Evolutionary conservation across 2,888 invertebrate species (phyloP).

Genomic region (Ramazzottius varieornatus): DNA sequence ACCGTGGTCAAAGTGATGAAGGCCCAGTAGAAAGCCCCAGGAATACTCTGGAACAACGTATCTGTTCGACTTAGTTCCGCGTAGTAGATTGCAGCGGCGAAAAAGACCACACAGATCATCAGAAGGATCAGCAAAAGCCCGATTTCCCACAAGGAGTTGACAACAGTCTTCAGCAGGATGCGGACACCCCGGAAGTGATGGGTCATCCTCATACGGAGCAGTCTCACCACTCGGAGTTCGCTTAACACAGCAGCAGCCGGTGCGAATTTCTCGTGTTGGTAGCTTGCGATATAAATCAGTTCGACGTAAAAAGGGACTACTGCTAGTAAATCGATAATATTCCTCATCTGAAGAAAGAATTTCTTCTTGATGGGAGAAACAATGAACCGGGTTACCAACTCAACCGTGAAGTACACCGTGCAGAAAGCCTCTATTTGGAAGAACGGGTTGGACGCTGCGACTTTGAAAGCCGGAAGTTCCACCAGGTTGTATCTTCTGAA

Average conservation of each 20-base stretch:
- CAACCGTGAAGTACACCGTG: background rate
- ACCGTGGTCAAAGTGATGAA: background rate
- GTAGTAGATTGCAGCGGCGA: background rate
- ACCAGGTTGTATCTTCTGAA: background rate
- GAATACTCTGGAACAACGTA: background rate
- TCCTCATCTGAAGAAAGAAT: background rate
- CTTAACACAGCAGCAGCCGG: background rate
- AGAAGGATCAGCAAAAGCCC: background rate
- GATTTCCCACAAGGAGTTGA: background rate
- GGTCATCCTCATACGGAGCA: background rate
- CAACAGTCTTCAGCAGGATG: background rate
- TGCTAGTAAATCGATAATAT: background rate
- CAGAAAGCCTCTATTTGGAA: background rate
- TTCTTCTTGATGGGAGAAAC: background rate
- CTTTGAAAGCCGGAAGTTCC: background rate
- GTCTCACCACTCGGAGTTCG: background rate
- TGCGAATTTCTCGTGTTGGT: too few species aligned
- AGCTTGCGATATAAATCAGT: background rate
- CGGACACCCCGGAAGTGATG: background rate
- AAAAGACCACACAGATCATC: background rate
- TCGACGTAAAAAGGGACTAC: background rate
- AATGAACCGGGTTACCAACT: background rate
- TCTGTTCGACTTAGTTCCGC: background rate
- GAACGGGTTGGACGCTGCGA: background rate
- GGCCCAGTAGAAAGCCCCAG: background rate